These are phyloP conservation scores for Ancistrus triradiatus DNA, from an alignment of 2,113 vertebrate genomes.

Conservation along the genomic window DNA sequence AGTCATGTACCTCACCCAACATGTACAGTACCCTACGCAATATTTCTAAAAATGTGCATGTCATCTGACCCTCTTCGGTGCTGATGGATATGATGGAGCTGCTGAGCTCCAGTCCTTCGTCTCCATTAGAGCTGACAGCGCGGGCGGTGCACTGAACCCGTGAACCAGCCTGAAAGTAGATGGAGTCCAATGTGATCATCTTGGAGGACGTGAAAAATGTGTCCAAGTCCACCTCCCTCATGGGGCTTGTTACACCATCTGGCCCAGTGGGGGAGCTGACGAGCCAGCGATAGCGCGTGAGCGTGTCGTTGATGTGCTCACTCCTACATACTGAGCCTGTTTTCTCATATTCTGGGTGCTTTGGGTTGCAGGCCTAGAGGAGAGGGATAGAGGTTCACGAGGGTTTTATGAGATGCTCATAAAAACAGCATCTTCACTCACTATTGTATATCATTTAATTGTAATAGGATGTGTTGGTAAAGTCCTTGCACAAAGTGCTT, in stretches of 20 bases:
- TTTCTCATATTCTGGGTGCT: conserved; percentile 84
- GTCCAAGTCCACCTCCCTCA: conserved; percentile 89
- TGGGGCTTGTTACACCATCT: conserved; percentile 85
- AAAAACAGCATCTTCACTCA: too few species aligned
- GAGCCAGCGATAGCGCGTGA: conserved; percentile 89
- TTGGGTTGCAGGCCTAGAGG: conserved; percentile 85
- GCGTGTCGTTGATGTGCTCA: conserved; percentile 86
- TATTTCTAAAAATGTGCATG: too few species aligned
- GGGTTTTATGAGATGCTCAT: too few species aligned
- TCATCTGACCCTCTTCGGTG: conserved; percentile 78
- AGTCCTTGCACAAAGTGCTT: too few species aligned
- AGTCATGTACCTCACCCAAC: too few species aligned
- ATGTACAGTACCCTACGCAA: too few species aligned
- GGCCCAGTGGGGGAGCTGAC: conserved; percentile 80
- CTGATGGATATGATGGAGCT: conserved; percentile 79
- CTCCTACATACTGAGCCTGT: conserved; percentile 87
- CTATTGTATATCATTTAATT: too few species aligned
- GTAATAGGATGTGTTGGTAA: too few species aligned
- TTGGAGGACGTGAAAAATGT: conserved; percentile 96
- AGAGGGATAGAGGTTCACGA: conserved; percentile 26
- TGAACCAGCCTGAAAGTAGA: conserved; percentile 92
- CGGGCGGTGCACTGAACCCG: conserved; percentile 86
- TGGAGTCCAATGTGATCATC: conserved; percentile 85
- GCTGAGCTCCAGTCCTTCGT: conserved; percentile 85
- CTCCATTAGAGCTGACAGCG: conserved; percentile 80